phyloP scores from a whole-genome alignment of 1,140 invertebrate species.

The Euura saliciscinereae region DNA sequence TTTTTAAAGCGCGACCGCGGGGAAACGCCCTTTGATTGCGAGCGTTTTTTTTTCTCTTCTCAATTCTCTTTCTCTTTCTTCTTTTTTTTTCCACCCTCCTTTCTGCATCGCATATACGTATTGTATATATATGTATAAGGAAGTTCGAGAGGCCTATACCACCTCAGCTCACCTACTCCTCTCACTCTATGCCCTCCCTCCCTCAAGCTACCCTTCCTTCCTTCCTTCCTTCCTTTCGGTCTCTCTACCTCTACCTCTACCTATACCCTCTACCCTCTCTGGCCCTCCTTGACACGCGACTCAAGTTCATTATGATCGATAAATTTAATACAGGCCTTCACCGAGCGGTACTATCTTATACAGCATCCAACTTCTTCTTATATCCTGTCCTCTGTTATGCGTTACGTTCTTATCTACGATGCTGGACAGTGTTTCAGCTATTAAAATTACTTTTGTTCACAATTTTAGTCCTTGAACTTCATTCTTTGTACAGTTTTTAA shows the following conservation, averaged over 20 bases:
- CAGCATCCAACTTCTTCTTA: too few relatives aligned
- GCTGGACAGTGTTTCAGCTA: too few relatives aligned
- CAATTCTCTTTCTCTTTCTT: neutral
- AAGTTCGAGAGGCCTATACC: too few relatives aligned
- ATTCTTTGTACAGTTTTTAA: too few relatives aligned
- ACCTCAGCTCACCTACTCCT: neutral
- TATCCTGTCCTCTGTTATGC: too few relatives aligned
- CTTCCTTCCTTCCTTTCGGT: slow-evolving; percentile 25
- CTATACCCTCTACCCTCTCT: slow-evolving; percentile 17
- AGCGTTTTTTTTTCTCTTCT: slow-evolving; percentile 19
- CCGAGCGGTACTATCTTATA: neutral
- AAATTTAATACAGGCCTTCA: slow-evolving; percentile 38
- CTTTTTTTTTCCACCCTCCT: neutral
- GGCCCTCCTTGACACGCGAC: slow-evolving; percentile 19
- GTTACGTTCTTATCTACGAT: too few relatives aligned
- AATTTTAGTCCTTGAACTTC: too few relatives aligned
- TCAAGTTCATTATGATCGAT: slow-evolving; percentile 49
- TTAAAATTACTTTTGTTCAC: too few relatives aligned
- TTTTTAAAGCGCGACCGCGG: slow-evolving; percentile 23
- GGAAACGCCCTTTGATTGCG: slow-evolving; percentile 40
- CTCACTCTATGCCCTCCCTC: slow-evolving; percentile 18
- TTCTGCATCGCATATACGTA: neutral
- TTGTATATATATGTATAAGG: too few relatives aligned
- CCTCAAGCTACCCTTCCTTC: neutral
- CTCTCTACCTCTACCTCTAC: slow-evolving; percentile 34